Evolutionary conservation across 2,797 vertebrate genomes (phyloP).

Genomic region (Denticeps clupeoides): DNA sequence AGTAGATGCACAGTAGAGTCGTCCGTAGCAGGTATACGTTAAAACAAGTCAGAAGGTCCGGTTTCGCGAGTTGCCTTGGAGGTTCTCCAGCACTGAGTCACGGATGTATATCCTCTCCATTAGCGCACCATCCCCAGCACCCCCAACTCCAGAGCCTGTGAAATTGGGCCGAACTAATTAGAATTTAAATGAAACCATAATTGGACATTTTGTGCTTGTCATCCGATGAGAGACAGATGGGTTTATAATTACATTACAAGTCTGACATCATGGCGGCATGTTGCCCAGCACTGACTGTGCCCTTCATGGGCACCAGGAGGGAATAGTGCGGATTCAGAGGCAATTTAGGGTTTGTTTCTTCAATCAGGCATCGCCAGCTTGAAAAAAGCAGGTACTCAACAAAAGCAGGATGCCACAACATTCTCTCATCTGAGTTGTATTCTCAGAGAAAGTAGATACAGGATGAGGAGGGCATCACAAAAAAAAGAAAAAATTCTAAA

Average conservation of each 20-base stretch:
- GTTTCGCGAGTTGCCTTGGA: too few species aligned
- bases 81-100: conserved; percentile 31
- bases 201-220: conserved; percentile 99
- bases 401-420: too few species aligned
- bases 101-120: conserved; percentile 65
- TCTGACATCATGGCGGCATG: conserved; percentile 72
- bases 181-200: conserved; percentile 98
- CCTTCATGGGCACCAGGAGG: conserved; percentile 74
- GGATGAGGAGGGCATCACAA: too few species aligned
- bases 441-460: too few species aligned
- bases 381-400: conserved; percentile 22
- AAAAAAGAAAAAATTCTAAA: too few species aligned
- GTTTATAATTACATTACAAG: conserved; percentile 95
- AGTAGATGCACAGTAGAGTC: too few species aligned
- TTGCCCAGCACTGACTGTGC: conserved; percentile 54
- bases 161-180: conserved; percentile 99
- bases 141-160: conserved; percentile 62
- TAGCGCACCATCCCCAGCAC: conserved; percentile 55
- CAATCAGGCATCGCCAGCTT: conserved; percentile 41
- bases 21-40: too few species aligned
- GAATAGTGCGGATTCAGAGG: conserved; percentile 48
- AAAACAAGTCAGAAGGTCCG: too few species aligned
- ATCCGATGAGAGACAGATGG: conserved; percentile 98
- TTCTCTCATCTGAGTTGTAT: too few species aligned
- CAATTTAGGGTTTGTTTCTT: conserved; percentile 53